Conservation (phyloP, 2,113 vertebrate genomes). For the Microcebus murinus region DNA sequence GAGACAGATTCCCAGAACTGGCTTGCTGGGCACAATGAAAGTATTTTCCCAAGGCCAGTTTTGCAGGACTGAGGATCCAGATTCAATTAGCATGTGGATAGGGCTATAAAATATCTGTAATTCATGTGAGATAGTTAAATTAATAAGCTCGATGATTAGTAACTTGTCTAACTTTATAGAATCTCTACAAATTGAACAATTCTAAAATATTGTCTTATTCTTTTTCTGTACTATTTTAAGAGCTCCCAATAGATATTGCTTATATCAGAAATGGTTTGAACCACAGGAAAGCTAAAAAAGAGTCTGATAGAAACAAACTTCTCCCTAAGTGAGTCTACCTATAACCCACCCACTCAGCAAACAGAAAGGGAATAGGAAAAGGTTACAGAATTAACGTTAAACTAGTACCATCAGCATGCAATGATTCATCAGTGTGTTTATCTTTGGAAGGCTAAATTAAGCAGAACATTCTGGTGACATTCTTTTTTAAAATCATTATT, state of each 20-base stretch:
- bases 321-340: slow-evolving; percentile 28
- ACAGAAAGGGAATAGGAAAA: background rate
- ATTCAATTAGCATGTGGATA: background rate
- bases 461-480: slow-evolving; percentile 52
- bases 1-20: background rate
- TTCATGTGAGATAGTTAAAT: background rate
- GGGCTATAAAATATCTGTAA: background rate
- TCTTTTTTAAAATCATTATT: slow-evolving; percentile 54
- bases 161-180: background rate
- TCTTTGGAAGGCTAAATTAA: slow-evolving; percentile 72
- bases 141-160: background rate
- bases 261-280: slow-evolving; percentile 7
- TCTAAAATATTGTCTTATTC: background rate
- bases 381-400: slow-evolving; percentile 55
- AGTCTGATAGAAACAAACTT: background rate
- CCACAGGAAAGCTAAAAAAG: slow-evolving; percentile 10
- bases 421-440: slow-evolving; percentile 68
- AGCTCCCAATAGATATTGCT: background rate
- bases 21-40: background rate
- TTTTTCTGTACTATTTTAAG: background rate
- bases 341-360: slow-evolving; percentile 44
- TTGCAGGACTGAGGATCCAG: background rate
- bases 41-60: background rate
- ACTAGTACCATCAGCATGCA: slow-evolving; percentile 43
- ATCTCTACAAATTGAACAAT: background rate